Evolutionary conservation across 2,113 vertebrate species (phyloP), one percentile per base, ranked within the genome.

Genomic region (Planiliza haematocheilus): DNA sequence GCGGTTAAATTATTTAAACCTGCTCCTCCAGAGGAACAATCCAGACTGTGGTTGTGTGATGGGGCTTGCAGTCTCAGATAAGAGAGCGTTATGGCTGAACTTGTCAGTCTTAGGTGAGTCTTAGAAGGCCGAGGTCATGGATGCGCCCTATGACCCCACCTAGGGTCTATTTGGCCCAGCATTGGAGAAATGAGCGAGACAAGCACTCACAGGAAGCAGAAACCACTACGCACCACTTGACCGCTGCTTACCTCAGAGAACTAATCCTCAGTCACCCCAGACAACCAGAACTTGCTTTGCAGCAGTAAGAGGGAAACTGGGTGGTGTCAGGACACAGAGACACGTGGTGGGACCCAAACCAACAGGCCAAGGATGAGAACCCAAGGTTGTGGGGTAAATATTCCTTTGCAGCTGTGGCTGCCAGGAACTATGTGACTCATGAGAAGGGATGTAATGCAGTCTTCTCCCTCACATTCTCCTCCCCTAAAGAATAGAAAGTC

Each of bases 71-170:
- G 34, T 56, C 11, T 55, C 41, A 0, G 16, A 37, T 42, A 41
- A 45, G 11, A 63, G 41, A 16, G 4, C n/a, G 10, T 37, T 64
- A 4, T 41, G 18, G 52, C 20, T 56, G 12, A 64, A 20, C 42
- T 16, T 63, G 18, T 56, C 42, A 63, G 12, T 12, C 14, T 4
- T 56, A 14, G 43, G 37, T 14, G 48, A 65, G 3, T 7, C 60
- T 2, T 37, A 73, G 10, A 63, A 63, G 34, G 41, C 18, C 18
- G 50, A 61, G 4, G 43, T 56, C 18, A 49, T 64, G 59, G 50
- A 34, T 5, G 10, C 21, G 2, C 3, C 41, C 6, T 63, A 51
- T 46, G 50, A 18, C 30, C 49, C 4, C 14, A 6, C 34, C 10
- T 55, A 55, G 14, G 59, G 12, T 72, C 18, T 46, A n/a, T 46